A percentile compares a stretch with the other conserved stretches of the same genome.
Conservation (phyloP, 2,797 vertebrate genomes). For the Peromyscus attwateri region DNA sequence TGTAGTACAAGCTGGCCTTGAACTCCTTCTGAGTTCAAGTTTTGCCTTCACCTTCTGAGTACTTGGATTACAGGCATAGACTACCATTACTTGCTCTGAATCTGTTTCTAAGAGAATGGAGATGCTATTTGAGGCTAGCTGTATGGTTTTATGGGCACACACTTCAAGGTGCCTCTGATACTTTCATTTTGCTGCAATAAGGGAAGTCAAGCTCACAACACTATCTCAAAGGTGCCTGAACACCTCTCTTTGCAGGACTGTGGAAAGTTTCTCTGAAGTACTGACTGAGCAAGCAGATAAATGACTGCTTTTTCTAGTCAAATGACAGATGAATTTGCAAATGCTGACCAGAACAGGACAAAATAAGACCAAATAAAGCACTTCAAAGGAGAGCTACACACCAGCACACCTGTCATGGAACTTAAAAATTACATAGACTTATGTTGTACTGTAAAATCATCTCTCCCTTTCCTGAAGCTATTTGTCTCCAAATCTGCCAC, state of each 20-base stretch:
- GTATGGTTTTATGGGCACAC: background rate
- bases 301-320: background rate
- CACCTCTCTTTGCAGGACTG: background rate
- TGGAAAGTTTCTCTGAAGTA: constrained; percentile 7
- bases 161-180: background rate
- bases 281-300: background rate
- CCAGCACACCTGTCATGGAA: background rate
- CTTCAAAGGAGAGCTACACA: constrained; percentile 17
- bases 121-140: background rate
- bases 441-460: background rate
- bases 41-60: background rate
- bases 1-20: background rate
- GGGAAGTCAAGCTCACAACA: background rate
- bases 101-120: background rate
- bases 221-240: background rate
- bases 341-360: background rate
- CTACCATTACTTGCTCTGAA: background rate
- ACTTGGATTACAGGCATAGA: background rate
- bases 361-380: background rate
- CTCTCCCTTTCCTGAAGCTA: background rate
- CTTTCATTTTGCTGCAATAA: background rate
- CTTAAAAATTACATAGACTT: background rate
- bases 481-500: background rate
- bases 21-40: background rate
- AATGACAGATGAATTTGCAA: constrained; percentile 21